A percentile compares a stretch with the other conserved stretches of the same genome.
Evolutionary conservation across 2,797 vertebrate genomes (phyloP).

Genomic region (Tokudaia muenninki): DNA sequence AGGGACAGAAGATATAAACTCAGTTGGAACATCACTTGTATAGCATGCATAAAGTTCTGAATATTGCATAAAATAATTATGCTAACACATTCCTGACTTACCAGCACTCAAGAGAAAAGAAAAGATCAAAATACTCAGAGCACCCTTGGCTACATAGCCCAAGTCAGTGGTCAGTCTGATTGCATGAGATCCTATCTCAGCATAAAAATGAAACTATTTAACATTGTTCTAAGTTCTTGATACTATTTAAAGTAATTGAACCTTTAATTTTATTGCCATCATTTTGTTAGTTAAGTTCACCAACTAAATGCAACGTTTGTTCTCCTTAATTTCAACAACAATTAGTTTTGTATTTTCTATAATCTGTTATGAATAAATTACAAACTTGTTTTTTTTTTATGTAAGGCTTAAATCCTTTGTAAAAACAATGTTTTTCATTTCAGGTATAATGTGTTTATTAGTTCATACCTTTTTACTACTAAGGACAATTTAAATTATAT

Average conservation of each 20-base stretch:
- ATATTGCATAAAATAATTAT: background rate
- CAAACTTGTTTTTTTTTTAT: background rate
- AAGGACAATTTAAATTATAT: background rate
- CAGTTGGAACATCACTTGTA: background rate
- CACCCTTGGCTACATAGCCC: background rate
- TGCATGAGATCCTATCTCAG: background rate
- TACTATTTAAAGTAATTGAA: background rate
- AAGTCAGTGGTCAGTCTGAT: background rate
- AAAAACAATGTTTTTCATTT: background rate
- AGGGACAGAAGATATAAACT: background rate
- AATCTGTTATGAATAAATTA: background rate
- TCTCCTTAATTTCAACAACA: background rate
- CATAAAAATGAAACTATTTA: background rate
- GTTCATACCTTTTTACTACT: background rate
- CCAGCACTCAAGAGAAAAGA: background rate
- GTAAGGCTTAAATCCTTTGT: background rate
- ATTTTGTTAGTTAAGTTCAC: background rate
- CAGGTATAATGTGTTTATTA: background rate
- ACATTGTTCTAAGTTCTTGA: background rate
- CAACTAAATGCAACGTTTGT: background rate
- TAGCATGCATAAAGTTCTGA: background rate
- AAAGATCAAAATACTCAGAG: background rate
- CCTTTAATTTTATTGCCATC: background rate
- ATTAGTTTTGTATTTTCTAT: slow-evolving; percentile 8
- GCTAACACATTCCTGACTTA: background rate